A percentile compares a stretch with the other conserved stretches of the same genome.
phyloP scores from a whole-genome alignment of 1,140 invertebrate genomes.

The Trachymyrmex cornetzi region DNA sequence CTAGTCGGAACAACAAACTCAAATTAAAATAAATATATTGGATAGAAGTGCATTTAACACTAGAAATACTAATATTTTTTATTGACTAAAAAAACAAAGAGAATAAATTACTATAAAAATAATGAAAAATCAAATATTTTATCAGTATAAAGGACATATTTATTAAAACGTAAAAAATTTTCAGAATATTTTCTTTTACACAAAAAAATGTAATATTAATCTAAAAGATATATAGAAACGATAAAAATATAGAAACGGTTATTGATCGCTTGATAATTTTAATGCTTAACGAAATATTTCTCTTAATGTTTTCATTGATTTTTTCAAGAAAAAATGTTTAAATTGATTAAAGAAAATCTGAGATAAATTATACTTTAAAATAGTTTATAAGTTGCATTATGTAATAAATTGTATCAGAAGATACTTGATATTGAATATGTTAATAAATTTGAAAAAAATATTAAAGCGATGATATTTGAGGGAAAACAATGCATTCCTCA shows the following conservation, averaged over 20 bases:
- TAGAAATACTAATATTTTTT: too few species aligned
- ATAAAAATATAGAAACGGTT: too few species aligned
- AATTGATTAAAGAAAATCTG: neutral
- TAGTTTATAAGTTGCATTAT: neutral
- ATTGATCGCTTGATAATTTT: too few species aligned
- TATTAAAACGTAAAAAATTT: too few species aligned
- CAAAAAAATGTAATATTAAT: too few species aligned
- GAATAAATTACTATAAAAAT: too few species aligned
- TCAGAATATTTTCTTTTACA: too few species aligned
- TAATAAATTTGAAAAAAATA: neutral
- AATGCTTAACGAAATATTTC: neutral
- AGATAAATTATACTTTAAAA: neutral
- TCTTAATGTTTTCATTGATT: neutral
- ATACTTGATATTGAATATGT: neutral
- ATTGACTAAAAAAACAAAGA: too few species aligned
- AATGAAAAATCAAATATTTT: too few species aligned
- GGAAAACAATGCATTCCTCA: neutral
- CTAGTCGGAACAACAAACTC: neutral
- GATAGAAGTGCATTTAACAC: neutral
- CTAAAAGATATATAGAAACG: too few species aligned
- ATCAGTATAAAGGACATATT: too few species aligned
- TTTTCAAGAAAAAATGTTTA: constrained; percentile 8
- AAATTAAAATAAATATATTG: neutral
- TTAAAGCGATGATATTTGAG: neutral
- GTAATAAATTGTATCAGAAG: neutral